These are phyloP conservation scores for Sorex maritimensis DNA, from an alignment of 2,797 vertebrate species.

Conservation along the genomic window DNA sequence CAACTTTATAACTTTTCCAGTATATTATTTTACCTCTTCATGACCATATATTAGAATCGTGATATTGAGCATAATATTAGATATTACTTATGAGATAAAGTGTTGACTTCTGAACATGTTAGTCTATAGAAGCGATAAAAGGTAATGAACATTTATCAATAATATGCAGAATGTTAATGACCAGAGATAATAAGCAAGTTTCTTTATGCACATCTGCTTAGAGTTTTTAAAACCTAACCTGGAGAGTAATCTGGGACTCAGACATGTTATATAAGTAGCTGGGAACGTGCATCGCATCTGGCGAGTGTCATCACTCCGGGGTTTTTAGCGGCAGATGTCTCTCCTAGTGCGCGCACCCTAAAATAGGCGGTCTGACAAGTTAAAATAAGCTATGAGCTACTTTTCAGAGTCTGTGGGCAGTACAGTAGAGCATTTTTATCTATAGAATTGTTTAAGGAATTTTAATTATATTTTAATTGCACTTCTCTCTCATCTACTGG, in stretches of 20 bases:
- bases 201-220: constrained; percentile 70
- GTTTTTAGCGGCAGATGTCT: constrained; percentile 68
- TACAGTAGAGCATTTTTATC: background rate
- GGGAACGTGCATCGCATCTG: constrained; percentile 20
- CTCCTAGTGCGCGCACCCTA: constrained; percentile 54
- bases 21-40: background rate
- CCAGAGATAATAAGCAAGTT: constrained; percentile 31
- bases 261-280: constrained; percentile 36
- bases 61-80: background rate
- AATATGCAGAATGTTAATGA: constrained; percentile 48
- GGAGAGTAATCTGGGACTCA: constrained; percentile 29
- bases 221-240: constrained; percentile 48
- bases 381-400: constrained; percentile 66
- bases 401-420: background rate
- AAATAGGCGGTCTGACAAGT: constrained; percentile 80
- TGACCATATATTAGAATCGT: constrained; percentile 13
- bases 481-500: background rate
- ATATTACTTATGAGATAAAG: constrained; percentile 31
- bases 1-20: background rate
- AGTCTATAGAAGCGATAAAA: background rate
- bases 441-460: background rate
- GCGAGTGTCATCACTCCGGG: constrained; percentile 55
- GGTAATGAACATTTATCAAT: constrained; percentile 38
- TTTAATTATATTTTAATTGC: constrained; percentile 28
- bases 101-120: constrained; percentile 39